phyloP scores from a whole-genome alignment of 1,140 invertebrate genomes.

The Euwallacea fornicatus region DNA sequence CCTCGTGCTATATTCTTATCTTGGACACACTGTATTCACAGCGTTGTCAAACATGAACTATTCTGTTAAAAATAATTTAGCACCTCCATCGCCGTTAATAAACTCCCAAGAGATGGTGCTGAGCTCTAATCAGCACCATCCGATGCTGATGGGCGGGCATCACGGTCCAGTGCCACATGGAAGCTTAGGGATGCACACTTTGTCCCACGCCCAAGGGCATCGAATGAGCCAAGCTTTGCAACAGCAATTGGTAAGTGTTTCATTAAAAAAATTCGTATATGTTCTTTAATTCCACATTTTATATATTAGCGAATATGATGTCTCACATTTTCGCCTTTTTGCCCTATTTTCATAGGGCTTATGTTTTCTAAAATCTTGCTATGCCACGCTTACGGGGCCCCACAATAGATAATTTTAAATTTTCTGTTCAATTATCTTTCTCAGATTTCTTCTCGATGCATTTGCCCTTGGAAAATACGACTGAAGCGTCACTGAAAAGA shows the following conservation, averaged over 20 bases:
- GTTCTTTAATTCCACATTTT: too few species aligned
- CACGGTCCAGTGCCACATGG: constrained; percentile 51
- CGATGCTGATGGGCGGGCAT: constrained; percentile 49
- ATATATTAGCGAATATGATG: too few species aligned
- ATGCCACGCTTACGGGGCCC: too few species aligned
- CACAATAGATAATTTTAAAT: too few species aligned
- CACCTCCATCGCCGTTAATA: constrained; percentile 77
- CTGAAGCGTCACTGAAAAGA: too few species aligned
- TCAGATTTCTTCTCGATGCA: too few species aligned
- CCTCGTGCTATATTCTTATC: not conserved
- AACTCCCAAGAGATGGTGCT: constrained; percentile 56
- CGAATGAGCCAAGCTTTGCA: constrained; percentile 42
- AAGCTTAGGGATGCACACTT: constrained; percentile 57
- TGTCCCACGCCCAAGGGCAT: constrained; percentile 55
- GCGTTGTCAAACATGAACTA: not conserved
- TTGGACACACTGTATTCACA: not conserved
- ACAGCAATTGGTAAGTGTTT: constrained; percentile 33
- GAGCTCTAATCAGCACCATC: constrained; percentile 47
- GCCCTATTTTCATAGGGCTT: too few species aligned
- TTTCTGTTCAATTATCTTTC: too few species aligned
- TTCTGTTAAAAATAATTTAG: constrained; percentile 52
- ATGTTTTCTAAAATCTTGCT: too few species aligned
- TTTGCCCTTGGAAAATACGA: too few species aligned
- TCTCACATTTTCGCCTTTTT: too few species aligned
- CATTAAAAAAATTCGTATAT: not conserved